A percentile compares a stretch with the other conserved stretches of the same genome.
Evolutionary conservation across 2,797 vertebrate genomes (phyloP).

Genomic region (Tapirus indicus): DNA sequence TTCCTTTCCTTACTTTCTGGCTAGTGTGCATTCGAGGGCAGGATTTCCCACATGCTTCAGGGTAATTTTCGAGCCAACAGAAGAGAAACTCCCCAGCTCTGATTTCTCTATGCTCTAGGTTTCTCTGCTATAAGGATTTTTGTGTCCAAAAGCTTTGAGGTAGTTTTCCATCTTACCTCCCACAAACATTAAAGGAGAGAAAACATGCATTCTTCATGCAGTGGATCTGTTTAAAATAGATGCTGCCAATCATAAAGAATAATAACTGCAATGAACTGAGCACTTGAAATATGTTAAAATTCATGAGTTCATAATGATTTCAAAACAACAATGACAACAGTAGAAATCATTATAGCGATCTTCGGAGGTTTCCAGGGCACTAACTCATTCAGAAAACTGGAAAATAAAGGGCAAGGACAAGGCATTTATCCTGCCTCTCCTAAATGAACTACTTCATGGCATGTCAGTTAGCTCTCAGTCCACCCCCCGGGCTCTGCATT

Average conservation of each 20-base stretch:
- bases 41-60: neutral
- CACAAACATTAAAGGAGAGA: neutral
- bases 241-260: neutral
- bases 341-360: neutral
- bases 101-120: neutral
- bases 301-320: neutral
- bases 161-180: neutral
- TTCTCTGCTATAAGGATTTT: neutral
- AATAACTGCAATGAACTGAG: neutral
- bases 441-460: neutral
- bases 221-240: neutral
- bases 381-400: neutral
- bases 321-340: slow-evolving; percentile 19
- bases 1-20: neutral
- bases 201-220: neutral
- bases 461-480: neutral
- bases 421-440: neutral
- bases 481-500: neutral
- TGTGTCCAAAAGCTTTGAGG: slow-evolving; percentile 1
- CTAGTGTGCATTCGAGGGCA: neutral
- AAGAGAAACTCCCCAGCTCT: neutral
- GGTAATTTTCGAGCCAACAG: neutral
- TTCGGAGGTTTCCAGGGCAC: neutral
- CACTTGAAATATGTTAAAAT: neutral
- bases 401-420: slow-evolving; percentile 13